Percentiles rank a stretch among this genome's conserved stretches.
phyloP scores from a whole-genome alignment of 1,140 invertebrate genomes.

The Dinothrombium tinctorium region DNA sequence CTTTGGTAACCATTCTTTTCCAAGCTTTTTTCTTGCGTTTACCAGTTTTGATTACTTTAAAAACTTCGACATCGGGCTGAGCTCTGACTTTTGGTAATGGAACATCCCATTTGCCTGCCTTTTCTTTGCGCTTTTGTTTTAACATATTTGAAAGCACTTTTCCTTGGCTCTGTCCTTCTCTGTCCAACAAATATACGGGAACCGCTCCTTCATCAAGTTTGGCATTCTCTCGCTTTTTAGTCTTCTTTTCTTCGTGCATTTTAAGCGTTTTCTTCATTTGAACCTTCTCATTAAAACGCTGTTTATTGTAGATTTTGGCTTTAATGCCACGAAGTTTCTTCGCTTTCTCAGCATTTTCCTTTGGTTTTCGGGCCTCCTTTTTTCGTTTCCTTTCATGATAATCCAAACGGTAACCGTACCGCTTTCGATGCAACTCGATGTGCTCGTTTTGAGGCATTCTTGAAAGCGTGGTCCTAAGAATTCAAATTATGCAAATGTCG shows the following conservation, averaged over 20 bases:
- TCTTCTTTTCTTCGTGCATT: conserved; percentile 63
- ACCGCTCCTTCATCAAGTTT: conserved; percentile 65
- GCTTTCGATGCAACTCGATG: conserved; percentile 88
- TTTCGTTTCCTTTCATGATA: conserved; percentile 94
- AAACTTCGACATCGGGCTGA: conserved; percentile 92
- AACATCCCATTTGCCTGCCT: conserved; percentile 98
- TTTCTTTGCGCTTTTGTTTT: conserved; percentile 98
- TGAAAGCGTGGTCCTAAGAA: too few relatives aligned
- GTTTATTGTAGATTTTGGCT: conserved; percentile 91
- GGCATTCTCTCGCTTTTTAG: conserved; percentile 33
- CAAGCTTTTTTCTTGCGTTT: conserved; percentile 89
- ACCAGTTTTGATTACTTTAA: conserved; percentile 78
- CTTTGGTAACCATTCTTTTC: conserved; percentile 99
- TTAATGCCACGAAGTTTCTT: conserved; percentile 79
- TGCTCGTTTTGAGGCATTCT: conserved; percentile 99
- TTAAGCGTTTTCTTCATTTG: conserved; percentile 97
- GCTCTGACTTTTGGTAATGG: conserved; percentile 94
- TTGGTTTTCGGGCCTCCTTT: conserved; percentile 70
- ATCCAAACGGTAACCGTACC: conserved; percentile 82
- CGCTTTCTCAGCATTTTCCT: conserved; percentile 68
- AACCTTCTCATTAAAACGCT: conserved; percentile 89
- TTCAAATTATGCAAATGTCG: too few relatives aligned
- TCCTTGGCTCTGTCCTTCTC: conserved; percentile 73
- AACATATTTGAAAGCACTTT: conserved; percentile 98
- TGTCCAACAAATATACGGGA: conserved; percentile 85